Conservation (phyloP, 1,140 invertebrate species). For the Meloidogyne chitwoodi region DNA sequence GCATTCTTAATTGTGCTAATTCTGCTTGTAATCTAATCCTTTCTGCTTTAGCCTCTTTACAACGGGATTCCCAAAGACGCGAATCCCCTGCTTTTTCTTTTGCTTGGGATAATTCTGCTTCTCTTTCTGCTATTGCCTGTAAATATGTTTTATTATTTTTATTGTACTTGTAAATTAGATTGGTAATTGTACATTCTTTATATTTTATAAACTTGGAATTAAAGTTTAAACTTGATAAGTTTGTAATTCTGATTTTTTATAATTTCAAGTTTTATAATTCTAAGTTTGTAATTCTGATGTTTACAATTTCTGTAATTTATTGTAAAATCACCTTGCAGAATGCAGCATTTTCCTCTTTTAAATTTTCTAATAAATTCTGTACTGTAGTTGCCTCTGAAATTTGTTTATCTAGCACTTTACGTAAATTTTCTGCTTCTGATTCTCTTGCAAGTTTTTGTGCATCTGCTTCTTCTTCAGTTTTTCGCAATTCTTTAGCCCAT, state of each 20-base stretch:
- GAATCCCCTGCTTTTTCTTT: background rate
- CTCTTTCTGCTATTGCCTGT: background rate
- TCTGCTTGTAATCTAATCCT: constrained; percentile 48
- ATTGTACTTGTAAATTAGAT: too few relatives aligned
- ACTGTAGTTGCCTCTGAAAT: background rate
- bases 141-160: background rate
- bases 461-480: background rate
- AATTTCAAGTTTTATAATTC: too few relatives aligned
- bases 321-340: background rate
- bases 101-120: constrained; percentile 32
- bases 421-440: background rate
- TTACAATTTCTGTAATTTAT: background rate
- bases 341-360: background rate
- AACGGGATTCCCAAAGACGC: constrained; percentile 51
- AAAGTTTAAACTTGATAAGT: too few relatives aligned
- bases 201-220: too few relatives aligned
- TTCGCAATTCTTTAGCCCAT: background rate
- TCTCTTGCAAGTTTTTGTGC: background rate
- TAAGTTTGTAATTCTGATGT: background rate
- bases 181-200: too few relatives aligned
- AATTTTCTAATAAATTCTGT: background rate
- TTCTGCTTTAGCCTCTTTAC: constrained; percentile 55
- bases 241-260: too few relatives aligned
- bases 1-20: constrained; percentile 49
- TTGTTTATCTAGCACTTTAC: background rate